Percentiles rank a stretch among this genome's conserved stretches.
Conservation (phyloP, 1,140 invertebrate species). For the Drosophila athabasca region DNA sequence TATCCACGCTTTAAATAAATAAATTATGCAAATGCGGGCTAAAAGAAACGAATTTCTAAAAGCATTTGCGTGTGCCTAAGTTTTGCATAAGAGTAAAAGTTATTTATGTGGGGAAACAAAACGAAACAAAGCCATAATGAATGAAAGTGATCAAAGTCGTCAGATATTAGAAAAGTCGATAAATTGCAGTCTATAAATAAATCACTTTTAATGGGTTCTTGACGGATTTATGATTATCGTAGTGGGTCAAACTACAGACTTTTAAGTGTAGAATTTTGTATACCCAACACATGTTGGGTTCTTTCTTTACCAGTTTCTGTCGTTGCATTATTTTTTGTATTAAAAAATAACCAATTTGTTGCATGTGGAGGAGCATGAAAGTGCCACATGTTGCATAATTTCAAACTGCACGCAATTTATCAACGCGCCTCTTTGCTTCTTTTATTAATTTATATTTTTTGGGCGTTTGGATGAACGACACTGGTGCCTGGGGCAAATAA, state of each 20-base stretch:
- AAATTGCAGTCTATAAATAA: conserved; percentile 1
- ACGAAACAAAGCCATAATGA: not conserved
- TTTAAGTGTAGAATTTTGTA: not conserved
- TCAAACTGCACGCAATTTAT: conserved; percentile 45
- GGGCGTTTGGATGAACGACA: conserved; percentile 25
- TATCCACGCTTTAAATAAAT: conserved; percentile 22
- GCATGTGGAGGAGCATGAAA: conserved; percentile 41
- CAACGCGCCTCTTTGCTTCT: conserved; percentile 30
- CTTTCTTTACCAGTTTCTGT: not conserved
- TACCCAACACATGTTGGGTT: conserved; percentile 12
- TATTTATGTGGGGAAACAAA: conserved; percentile 58
- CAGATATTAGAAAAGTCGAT: conserved; percentile 20
- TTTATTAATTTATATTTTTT: conserved; percentile 61
- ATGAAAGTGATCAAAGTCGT: conserved; percentile 8
- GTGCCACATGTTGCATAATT: conserved; percentile 71
- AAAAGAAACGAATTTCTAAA: conserved; percentile 67
- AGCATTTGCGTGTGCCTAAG: conserved; percentile 53
- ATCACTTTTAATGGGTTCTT: conserved; percentile 41
- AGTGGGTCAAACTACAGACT: conserved; percentile 15
- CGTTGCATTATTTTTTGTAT: conserved; percentile 48
- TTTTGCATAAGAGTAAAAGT: conserved; percentile 75
- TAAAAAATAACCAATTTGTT: conserved; percentile 35
- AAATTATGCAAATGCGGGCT: conserved; percentile 40
- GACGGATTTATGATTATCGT: conserved; percentile 31
- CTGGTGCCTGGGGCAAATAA: conserved; percentile 34